Evolutionary conservation across 2,888 invertebrate species (phyloP), one percentile per base, ranked within the genome.

Genomic region (Hecatera dysodea): DNA sequence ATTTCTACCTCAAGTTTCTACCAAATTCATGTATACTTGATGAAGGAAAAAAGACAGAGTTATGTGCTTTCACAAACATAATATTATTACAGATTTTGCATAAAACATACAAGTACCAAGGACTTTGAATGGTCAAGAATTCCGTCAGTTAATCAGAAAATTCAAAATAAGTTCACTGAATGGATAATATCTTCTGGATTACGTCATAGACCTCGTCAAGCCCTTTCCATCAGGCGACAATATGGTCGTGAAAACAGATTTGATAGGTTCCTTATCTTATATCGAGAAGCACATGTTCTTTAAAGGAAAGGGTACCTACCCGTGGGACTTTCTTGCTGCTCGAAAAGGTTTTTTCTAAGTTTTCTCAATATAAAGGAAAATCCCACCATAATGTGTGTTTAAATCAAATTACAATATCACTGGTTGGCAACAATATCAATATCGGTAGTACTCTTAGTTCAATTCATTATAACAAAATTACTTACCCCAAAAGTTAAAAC

Each of bases 391-490:
- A 17, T 2, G 2, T 11, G n/a, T 17, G 4, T 44, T 39, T 39
- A 39, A 22, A 59, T 62, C 4, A 33, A 56, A 0, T 39, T 44
- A 55, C 6, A 48, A 57, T 39, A 39, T 24, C n/a, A 33, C 33
- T n/a, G 2, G 15, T 27, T 11, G 48, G 33, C 8, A 33, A 70
- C 24, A 59, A 15, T 17, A 50, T 36, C 11, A 27, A 8, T 36
- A 7, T 19, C 8, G 7, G 33, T 22, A 36, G 44, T 36, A 12
- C 17, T 24, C 19, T 44, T 33, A 70, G 19, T 46, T 53, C 27
- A 36, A 29, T 59, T 36, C 36, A 44, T 33, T 22, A 19, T 61
- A 36, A 46, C 52, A 44, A 53, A 72, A 63, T 36, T 39, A n/a
- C n/a, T 27, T 5, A 29, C 9, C 12, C 19, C 5, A 8, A 19